Percentiles rank a stretch among this genome's conserved stretches.
phyloP scores from a whole-genome alignment of 1,140 invertebrate genomes.

The Ostrea edulis region DNA sequence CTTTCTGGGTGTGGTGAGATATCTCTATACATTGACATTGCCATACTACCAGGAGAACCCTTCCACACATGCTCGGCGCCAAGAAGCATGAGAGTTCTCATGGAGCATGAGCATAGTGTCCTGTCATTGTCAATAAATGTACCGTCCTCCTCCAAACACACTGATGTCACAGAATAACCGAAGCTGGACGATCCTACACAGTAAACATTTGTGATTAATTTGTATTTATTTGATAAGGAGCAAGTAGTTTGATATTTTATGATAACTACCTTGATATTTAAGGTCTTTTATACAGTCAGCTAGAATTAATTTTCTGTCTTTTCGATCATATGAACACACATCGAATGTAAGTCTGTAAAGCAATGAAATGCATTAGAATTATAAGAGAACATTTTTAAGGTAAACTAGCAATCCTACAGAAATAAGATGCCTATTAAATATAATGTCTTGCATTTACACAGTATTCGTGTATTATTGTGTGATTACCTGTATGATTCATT shows the following conservation, averaged over 20 bases:
- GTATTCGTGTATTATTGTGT: background rate
- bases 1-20: background rate
- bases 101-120: background rate
- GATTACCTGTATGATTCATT: background rate
- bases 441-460: background rate
- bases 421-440: background rate
- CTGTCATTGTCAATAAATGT: constrained; percentile 6
- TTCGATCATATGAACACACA: constrained; percentile 33
- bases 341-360: constrained; percentile 30
- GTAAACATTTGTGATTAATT: background rate
- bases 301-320: constrained; percentile 28
- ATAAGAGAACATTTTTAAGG: background rate
- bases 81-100: constrained; percentile 8
- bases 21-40: background rate
- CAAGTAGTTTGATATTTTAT: background rate
- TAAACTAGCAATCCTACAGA: background rate
- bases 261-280: constrained; percentile 30
- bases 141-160: constrained; percentile 41
- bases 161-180: background rate
- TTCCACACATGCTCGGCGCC: constrained; percentile 19
- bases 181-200: constrained; percentile 4
- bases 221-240: background rate
- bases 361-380: background rate
- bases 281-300: constrained; percentile 9
- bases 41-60: background rate